Conservation (phyloP, 2,888 invertebrate genomes). For the Lottia gigantea region DNA sequence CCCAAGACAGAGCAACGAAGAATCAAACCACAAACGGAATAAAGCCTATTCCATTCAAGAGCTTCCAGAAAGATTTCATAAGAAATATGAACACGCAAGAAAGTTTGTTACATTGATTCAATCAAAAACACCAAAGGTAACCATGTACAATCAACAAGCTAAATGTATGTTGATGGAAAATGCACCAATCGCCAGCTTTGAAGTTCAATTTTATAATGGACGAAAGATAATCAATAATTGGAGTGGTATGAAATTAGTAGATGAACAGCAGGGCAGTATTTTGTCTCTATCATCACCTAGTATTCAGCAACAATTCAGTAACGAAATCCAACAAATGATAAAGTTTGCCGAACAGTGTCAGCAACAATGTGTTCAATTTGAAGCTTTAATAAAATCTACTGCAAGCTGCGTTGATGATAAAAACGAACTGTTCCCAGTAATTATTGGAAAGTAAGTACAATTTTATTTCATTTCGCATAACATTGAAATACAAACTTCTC, state of each 20-base stretch:
- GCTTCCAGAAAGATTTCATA: neutral
- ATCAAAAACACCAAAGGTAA: neutral
- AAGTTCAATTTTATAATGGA: constrained; percentile 1
- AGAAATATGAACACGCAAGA: constrained; percentile 3
- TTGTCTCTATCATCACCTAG: constrained; percentile 5
- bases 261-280: neutral
- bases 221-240: neutral
- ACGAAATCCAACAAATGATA: constrained; percentile 1
- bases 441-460: constrained; percentile 9
- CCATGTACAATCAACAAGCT: neutral
- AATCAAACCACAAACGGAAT: no score
- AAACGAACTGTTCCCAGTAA: constrained; percentile 2
- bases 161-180: constrained; percentile 7
- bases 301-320: neutral
- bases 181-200: neutral
- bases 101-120: constrained; percentile 1
- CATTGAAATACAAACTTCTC: no score
- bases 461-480: neutral
- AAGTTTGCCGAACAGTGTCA: neutral
- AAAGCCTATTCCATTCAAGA: neutral
- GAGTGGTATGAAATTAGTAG: constrained; percentile 4
- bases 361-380: constrained; percentile 3
- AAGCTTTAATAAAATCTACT: neutral
- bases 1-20: no score
- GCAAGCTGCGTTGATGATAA: neutral